phyloP scores from a whole-genome alignment of 2,113 vertebrate species.

The Talpa occidentalis region DNA sequence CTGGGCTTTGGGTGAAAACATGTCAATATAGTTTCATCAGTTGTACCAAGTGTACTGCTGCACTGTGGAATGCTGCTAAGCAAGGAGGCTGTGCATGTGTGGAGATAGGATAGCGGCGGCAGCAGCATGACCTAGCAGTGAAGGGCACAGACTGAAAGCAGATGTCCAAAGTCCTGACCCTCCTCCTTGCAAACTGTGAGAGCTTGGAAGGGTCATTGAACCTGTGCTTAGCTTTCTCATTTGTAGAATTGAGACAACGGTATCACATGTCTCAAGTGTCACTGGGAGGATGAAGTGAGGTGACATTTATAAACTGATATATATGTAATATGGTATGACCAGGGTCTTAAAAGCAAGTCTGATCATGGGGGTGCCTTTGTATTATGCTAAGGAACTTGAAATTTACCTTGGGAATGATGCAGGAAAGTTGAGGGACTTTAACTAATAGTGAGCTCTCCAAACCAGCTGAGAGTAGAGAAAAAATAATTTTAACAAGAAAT shows the following conservation, averaged over 20 bases:
- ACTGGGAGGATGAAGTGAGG: background rate
- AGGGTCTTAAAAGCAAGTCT: background rate
- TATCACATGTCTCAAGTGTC: background rate
- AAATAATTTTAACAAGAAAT: background rate
- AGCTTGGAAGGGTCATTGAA: background rate
- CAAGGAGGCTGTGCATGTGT: background rate
- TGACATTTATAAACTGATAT: background rate
- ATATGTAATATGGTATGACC: background rate
- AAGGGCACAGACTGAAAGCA: background rate
- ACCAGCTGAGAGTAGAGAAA: background rate
- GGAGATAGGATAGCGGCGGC: fast-evolving
- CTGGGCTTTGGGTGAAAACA: background rate
- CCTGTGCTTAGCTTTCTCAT: background rate
- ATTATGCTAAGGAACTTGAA: background rate
- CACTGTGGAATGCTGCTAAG: background rate
- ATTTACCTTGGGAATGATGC: background rate
- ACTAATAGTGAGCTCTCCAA: background rate
- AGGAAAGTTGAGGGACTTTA: background rate
- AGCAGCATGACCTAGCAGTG: background rate
- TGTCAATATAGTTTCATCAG: background rate
- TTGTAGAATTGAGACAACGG: background rate
- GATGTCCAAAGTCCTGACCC: background rate
- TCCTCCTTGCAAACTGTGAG: background rate
- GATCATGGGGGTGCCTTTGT: background rate
- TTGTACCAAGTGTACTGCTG: background rate